Evolutionary conservation across 1,140 invertebrate genomes (phyloP).

Genomic region (Condylostylus longicornis): DNA sequence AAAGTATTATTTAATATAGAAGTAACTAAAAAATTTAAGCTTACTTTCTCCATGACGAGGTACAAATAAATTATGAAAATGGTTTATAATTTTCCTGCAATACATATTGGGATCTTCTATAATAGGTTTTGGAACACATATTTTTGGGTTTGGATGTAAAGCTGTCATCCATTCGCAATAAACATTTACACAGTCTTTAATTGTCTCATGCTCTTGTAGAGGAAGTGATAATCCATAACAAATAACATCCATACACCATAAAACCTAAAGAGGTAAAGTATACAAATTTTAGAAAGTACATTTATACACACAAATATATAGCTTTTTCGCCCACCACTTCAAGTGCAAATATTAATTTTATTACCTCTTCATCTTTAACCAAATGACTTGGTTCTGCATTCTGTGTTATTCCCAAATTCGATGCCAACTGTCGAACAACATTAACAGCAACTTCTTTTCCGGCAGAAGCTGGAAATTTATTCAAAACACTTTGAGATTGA

Average conservation of each 20-base stretch:
- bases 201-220: constrained; percentile 77
- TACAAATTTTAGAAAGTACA: neutral
- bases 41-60: constrained; percentile 83
- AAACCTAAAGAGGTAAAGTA: constrained; percentile 14
- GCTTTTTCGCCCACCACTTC: neutral
- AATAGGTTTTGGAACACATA: constrained; percentile 72
- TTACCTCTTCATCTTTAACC: constrained; percentile 59
- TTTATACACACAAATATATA: neutral
- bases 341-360: constrained; percentile 2
- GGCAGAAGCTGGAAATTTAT: constrained; percentile 60
- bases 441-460: constrained; percentile 70
- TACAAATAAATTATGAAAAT: constrained; percentile 90
- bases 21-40: constrained; percentile 10
- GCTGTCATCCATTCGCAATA: constrained; percentile 94
- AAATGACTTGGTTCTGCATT: constrained; percentile 60
- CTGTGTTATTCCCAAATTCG: constrained; percentile 58
- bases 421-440: constrained; percentile 65
- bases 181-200: constrained; percentile 90
- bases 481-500: constrained; percentile 62
- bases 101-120: constrained; percentile 82
- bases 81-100: constrained; percentile 77
- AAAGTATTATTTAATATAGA: no score
- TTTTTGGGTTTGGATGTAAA: constrained; percentile 62
- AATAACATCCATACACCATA: constrained; percentile 47
- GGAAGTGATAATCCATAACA: constrained; percentile 85